Evolutionary conservation across 2,888 invertebrate species (phyloP).

Genomic region (Ormyrus rosae): DNA sequence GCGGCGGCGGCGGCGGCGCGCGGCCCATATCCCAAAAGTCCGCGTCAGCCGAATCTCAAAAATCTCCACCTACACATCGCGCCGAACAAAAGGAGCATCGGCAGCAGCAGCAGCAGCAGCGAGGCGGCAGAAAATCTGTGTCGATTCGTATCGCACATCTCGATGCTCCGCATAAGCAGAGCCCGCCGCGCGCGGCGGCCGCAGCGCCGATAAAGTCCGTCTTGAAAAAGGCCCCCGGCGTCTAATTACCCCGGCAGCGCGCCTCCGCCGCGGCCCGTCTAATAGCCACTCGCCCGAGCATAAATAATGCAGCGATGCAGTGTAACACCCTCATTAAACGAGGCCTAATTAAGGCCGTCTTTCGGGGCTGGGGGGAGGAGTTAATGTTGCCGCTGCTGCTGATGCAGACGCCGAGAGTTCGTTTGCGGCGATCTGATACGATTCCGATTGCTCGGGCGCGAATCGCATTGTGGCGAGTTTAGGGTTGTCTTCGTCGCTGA

Average conservation of each 20-base stretch:
- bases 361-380: not conserved
- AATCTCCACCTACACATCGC: constrained; percentile 8
- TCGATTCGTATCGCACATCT: constrained; percentile 44
- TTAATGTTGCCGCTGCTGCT: not conserved
- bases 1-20: too few relatives aligned
- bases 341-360: constrained; percentile 35
- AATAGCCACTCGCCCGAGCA: constrained; percentile 18
- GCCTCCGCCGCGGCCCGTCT: constrained; percentile 7
- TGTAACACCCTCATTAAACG: constrained; percentile 50
- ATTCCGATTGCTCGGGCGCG: too few relatives aligned
- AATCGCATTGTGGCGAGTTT: too few relatives aligned
- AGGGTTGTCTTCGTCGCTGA: too few relatives aligned
- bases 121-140: constrained; percentile 32
- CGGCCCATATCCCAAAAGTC: not conserved
- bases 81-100: constrained; percentile 16
- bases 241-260: constrained; percentile 31
- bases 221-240: not conserved
- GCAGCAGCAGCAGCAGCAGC: not conserved
- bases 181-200: too few relatives aligned
- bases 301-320: constrained; percentile 38
- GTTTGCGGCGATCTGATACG: too few relatives aligned
- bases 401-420: constrained; percentile 18
- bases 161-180: too few relatives aligned
- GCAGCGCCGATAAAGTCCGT: not conserved
- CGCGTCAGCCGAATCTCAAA: constrained; percentile 14